These are phyloP conservation scores for Lagorchestes hirsutus DNA, from an alignment of 2,797 vertebrate genomes.

Conservation along the genomic window DNA sequence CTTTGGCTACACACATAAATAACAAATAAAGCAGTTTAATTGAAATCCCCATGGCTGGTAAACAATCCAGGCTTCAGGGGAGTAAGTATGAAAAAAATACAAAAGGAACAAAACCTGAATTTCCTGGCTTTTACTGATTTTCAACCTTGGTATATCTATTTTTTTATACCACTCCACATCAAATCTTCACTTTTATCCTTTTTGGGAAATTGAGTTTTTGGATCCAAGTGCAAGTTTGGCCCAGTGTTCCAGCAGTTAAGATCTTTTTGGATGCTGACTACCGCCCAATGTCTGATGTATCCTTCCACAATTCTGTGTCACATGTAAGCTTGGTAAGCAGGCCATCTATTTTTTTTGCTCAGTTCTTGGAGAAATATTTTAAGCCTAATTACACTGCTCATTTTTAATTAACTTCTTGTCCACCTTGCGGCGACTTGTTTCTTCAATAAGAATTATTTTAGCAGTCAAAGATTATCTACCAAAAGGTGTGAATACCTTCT, in stretches of 20 bases:
- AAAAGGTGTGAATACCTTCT: neutral
- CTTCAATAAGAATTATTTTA: neutral
- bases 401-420: neutral
- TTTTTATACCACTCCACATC: constrained; percentile 42
- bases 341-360: neutral
- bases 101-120: constrained; percentile 44
- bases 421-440: neutral
- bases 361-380: neutral
- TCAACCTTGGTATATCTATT: neutral
- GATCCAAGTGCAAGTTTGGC: neutral
- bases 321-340: neutral
- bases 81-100: constrained; percentile 40
- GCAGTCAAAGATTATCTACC: neutral
- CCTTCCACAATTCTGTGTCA: neutral
- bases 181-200: constrained; percentile 26
- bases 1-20: neutral
- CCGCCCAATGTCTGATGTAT: neutral
- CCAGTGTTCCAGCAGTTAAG: neutral
- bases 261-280: neutral
- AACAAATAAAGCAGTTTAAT: constrained; percentile 28
- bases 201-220: neutral
- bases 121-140: constrained; percentile 27
- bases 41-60: constrained; percentile 38
- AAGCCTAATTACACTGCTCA: neutral
- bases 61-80: constrained; percentile 1